phyloP scores from a whole-genome alignment of 2,797 vertebrate genomes.

The Simalia tracyae region DNA sequence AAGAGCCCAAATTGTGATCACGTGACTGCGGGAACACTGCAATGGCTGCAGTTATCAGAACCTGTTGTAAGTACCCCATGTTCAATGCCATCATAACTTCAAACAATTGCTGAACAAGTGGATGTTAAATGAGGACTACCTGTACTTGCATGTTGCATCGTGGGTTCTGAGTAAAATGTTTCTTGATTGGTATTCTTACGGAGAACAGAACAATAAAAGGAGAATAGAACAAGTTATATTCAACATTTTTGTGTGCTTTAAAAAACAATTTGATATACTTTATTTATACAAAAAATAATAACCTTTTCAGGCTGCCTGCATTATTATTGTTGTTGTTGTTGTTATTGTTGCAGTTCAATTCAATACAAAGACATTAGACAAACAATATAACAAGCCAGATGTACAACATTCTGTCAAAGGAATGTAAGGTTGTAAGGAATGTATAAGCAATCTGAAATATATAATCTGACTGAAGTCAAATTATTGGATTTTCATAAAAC shows the following conservation, averaged over 20 bases:
- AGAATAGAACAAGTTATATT: conserved; percentile 24
- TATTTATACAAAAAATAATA: neutral
- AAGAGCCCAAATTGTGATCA: too few species aligned
- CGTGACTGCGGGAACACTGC: too few species aligned
- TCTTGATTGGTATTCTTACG: neutral
- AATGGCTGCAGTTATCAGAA: too few species aligned
- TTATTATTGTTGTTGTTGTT: neutral
- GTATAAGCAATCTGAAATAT: neutral
- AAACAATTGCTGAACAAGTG: too few species aligned
- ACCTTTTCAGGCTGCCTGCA: neutral
- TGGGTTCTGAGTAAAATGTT: neutral
- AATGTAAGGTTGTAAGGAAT: neutral
- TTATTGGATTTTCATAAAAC: neutral
- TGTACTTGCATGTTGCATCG: neutral
- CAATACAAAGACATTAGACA: neutral
- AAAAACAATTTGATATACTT: neutral
- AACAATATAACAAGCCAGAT: neutral
- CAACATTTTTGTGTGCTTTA: conserved; percentile 1
- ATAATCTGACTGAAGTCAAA: neutral
- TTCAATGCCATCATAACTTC: too few species aligned
- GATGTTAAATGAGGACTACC: too few species aligned
- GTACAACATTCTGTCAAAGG: neutral
- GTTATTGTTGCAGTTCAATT: neutral
- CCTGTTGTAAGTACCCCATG: too few species aligned
- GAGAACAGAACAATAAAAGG: neutral